A percentile compares a stretch with the other conserved stretches of the same genome.
Evolutionary conservation across 2,113 vertebrate genomes (phyloP).

Genomic region (Oryzias curvinotus): DNA sequence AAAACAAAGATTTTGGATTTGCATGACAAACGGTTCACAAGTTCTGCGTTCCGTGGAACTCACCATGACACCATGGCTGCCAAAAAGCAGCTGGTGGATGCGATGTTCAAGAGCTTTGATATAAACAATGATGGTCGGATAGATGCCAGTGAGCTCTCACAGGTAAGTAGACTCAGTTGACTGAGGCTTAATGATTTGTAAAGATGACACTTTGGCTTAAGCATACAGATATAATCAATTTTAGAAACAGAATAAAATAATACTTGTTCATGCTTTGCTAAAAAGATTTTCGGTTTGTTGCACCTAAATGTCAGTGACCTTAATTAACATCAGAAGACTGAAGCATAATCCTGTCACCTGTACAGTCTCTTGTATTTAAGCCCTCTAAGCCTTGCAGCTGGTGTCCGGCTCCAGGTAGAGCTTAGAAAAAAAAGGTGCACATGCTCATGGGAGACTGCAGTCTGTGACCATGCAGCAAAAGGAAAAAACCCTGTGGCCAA

Average conservation of each 20-base stretch:
- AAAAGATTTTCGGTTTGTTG: too few species aligned
- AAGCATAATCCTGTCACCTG: constrained; percentile 8
- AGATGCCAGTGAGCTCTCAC: constrained; percentile 88
- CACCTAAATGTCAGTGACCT: too few species aligned
- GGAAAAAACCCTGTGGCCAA: neutral
- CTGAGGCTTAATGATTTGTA: too few species aligned
- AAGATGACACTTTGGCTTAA: too few species aligned
- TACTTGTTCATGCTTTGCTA: too few species aligned
- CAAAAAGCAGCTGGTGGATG: constrained; percentile 87
- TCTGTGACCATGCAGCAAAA: constrained; percentile 45
- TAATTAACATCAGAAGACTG: too few species aligned
- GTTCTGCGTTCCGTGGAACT: constrained; percentile 69
- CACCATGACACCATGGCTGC: constrained; percentile 77
- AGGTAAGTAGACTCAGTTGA: constrained; percentile 76
- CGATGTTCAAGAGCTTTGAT: constrained; percentile 92
- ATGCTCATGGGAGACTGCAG: constrained; percentile 40
- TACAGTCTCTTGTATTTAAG: constrained; percentile 24
- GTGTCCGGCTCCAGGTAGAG: constrained; percentile 23
- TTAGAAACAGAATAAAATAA: too few species aligned
- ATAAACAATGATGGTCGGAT: constrained; percentile 84
- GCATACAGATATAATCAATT: too few species aligned
- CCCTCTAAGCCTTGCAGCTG: constrained; percentile 17
- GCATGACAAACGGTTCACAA: constrained; percentile 80
- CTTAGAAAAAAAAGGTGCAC: constrained; percentile 52
- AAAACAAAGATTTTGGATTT: constrained; percentile 87